These are phyloP conservation scores for Trididemnum clinides DNA, from an alignment of 23 tunicate species.

Conservation along the genomic window DNA sequence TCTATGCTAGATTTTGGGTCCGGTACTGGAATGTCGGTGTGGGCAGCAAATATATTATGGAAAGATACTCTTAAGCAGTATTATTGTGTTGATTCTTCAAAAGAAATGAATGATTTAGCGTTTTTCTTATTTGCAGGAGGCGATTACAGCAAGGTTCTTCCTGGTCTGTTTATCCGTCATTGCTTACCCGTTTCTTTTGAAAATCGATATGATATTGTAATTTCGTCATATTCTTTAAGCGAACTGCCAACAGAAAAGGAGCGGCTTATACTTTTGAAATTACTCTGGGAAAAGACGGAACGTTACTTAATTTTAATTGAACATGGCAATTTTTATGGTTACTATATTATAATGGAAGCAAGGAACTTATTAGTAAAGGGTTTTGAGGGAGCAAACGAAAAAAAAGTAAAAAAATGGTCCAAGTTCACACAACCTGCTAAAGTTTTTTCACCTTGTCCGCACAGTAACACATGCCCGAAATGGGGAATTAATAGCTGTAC, in stretches of 20 bases:
- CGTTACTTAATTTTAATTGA: conserved; percentile 75
- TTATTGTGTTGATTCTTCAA: conserved; percentile 83
- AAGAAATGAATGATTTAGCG: conserved; percentile 66
- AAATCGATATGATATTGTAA: conserved; percentile 66
- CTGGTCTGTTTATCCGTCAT: conserved; percentile 69
- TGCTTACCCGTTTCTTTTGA: conserved; percentile 70
- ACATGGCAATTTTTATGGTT: conserved; percentile 74
- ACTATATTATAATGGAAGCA: conserved; percentile 80
- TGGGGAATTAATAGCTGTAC: conserved; percentile 47
- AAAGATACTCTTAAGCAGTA: conserved; percentile 60
- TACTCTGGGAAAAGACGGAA: conserved; percentile 79
- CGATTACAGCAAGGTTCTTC: conserved; percentile 22
- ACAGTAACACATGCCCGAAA: conserved; percentile 57
- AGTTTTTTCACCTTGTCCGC: conserved; percentile 88
- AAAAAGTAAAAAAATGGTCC: conserved; percentile 32
- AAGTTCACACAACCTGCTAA: conserved; percentile 6
- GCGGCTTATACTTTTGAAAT: conserved; percentile 59
- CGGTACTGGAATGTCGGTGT: conserved; percentile 77
- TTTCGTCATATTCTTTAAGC: conserved; percentile 67
- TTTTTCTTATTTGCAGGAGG: conserved; percentile 67
- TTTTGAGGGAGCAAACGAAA: conserved; percentile 41
- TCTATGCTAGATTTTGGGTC: conserved; percentile 86
- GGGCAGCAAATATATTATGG: conserved; percentile 86
- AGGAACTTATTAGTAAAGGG: conserved; percentile 65
- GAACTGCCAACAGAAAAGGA: conserved; percentile 75